Base-by-base conservation (phyloP, 2,113 vertebrate genomes). In the Melanocharis versteri region DNA sequence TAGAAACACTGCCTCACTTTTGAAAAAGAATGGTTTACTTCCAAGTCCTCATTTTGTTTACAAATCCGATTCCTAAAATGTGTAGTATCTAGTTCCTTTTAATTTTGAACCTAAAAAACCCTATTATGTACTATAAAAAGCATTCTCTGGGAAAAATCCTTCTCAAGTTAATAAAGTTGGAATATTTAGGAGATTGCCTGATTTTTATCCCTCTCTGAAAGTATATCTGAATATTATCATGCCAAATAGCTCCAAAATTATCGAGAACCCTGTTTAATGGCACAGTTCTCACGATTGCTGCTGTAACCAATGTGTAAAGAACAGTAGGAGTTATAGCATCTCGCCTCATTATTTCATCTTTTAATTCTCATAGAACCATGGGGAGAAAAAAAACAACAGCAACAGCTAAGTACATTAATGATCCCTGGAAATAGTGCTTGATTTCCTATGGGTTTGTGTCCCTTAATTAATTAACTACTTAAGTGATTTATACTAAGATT, bases 391-490 rank as follows among this genome's bases (percentile, higher is more conserved):
- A 80, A 40, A 1, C 17, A 87, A 60, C n/a, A 69, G 23, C 23
- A 85, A n/a, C 37, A 80, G 23, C 16, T 61, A 85, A 89, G 30
- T 76, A 26, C 70, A 58, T 73, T 83, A 90, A 92, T 47, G 68
- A 70, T 77, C n/a, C 14, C 72, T 77, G 47, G 60, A 90, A 92
- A 89, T 7, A 53, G 13, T 57, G 14, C 50, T 83, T 88, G 35
- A 86, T 86, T 93, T 93, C 86, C 71, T 93, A 21, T 86, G 76
- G 42, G 56, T 68, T 93, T 94, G 53, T 83, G 37, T 54, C 50
- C 39, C 44, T 86, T 90, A 88, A 92, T 88, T 87, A 84, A 94
- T 87, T 90, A 90, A 85, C n/a, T 88, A 62, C 80, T 88, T 4
- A 66, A 47, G 50, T 83, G 35, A 92, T 77, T 90, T 92, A 79